phyloP scores from a whole-genome alignment of 2,797 vertebrate species.

The Semaprochilodus insignis region DNA sequence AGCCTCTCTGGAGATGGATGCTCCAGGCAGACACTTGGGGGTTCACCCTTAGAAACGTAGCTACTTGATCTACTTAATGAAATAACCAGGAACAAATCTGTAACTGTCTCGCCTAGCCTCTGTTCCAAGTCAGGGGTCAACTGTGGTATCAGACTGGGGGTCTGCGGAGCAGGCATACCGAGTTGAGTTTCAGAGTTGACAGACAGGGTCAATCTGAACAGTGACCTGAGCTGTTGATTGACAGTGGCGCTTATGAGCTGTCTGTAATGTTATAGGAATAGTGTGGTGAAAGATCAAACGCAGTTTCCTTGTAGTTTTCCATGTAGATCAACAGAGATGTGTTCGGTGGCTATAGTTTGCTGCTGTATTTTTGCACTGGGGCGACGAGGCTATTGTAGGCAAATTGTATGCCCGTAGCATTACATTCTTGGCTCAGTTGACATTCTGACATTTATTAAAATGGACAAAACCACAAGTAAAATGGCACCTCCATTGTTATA shows the following conservation, averaged over 20 bases:
- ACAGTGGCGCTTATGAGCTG: neutral
- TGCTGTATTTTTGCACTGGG: neutral
- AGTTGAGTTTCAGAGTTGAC: constrained; percentile 13
- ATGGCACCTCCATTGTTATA: too few species aligned
- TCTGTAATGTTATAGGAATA: neutral
- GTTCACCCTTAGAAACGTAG: constrained; percentile 54
- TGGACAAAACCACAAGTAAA: too few species aligned
- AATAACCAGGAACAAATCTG: constrained; percentile 49
- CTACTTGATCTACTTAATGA: constrained; percentile 67
- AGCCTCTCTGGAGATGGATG: constrained; percentile 69
- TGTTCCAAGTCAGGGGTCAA: neutral
- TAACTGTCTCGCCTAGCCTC: neutral
- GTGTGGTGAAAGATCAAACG: neutral
- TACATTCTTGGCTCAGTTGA: neutral
- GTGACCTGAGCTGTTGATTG: neutral
- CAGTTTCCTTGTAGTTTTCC: neutral
- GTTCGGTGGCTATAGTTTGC: neutral
- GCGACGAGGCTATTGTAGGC: neutral
- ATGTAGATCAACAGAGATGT: neutral
- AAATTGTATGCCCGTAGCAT: neutral
- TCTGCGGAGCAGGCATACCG: neutral
- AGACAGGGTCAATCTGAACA: neutral
- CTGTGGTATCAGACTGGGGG: constrained; percentile 7
- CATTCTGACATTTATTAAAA: too few species aligned
- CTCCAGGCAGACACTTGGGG: constrained; percentile 43